phyloP scores from a whole-genome alignment of 2,113 vertebrate genomes.

The Oxyura jamaicensis region DNA sequence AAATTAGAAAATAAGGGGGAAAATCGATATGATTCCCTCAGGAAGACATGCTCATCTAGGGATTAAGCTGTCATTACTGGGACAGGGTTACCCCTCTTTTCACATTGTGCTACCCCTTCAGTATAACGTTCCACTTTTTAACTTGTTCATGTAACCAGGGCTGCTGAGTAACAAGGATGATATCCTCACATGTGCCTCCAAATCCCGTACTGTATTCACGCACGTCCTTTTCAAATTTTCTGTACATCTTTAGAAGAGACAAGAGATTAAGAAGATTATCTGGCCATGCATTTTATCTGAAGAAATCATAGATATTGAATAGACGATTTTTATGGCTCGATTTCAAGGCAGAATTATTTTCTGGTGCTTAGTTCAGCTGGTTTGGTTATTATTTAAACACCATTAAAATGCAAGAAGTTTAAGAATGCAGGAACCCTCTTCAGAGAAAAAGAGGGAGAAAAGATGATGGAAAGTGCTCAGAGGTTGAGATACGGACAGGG shows the following conservation, averaged over 20 bases:
- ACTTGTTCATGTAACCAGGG: background rate
- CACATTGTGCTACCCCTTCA: background rate
- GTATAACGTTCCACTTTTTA: background rate
- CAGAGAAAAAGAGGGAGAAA: no score
- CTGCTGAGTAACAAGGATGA: accelerated
- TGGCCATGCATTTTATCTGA: background rate
- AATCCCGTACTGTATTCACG: background rate
- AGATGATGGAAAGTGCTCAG: no score
- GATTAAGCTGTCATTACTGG: background rate
- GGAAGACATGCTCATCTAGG: background rate
- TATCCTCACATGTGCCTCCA: background rate
- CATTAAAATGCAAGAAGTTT: background rate
- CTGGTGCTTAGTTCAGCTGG: background rate
- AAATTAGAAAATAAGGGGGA: background rate
- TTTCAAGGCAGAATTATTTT: background rate
- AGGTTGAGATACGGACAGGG: no score
- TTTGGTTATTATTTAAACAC: background rate
- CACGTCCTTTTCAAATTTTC: background rate
- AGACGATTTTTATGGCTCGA: background rate
- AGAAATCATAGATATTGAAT: background rate
- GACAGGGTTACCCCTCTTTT: background rate
- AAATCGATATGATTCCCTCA: background rate
- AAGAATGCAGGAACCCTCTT: no score
- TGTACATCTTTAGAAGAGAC: background rate
- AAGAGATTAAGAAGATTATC: background rate